A percentile compares a stretch with the other conserved stretches of the same genome.
Evolutionary conservation across 2,888 invertebrate genomes (phyloP).

Genomic region (Heliconius hortense): DNA sequence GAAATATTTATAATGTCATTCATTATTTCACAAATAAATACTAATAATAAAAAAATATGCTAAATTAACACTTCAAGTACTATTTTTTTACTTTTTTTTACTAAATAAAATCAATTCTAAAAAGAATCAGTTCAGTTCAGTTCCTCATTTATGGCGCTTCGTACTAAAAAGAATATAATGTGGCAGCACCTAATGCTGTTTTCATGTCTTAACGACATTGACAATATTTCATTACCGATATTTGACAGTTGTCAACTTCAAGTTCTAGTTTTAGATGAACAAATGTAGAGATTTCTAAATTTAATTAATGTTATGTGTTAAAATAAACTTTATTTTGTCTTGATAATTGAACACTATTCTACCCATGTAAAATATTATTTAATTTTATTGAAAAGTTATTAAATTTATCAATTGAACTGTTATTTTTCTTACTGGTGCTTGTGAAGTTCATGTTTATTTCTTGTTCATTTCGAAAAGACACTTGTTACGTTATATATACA

Average conservation of each 20-base stretch:
- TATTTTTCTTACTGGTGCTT: conserved; percentile 8
- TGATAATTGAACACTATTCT: not conserved
- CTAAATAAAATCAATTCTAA: not conserved
- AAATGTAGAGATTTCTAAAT: conserved; percentile 13
- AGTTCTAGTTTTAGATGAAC: conserved; percentile 4
- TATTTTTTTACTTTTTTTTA: not conserved
- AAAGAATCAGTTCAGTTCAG: too few species aligned
- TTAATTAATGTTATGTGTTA: conserved; percentile 5
- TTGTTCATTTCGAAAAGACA: not conserved
- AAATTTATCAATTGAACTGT: conserved; percentile 1
- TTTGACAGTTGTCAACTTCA: conserved; percentile 19
- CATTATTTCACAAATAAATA: not conserved
- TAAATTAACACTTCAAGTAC: not conserved
- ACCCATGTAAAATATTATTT: not conserved
- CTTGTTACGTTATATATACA: conserved; percentile 15
- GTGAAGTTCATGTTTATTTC: conserved; percentile 23
- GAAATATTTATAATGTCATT: not conserved
- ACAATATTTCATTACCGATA: not conserved
- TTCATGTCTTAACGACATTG: not conserved
- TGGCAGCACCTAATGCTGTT: conserved; percentile 4
- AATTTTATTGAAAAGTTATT: not conserved
- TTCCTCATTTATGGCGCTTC: too few species aligned
- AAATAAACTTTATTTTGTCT: not conserved
- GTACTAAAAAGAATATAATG: not conserved
- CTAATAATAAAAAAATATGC: not conserved